phyloP scores from a whole-genome alignment of 2,888 invertebrate species.

The Tryphoninae sp. region DNA sequence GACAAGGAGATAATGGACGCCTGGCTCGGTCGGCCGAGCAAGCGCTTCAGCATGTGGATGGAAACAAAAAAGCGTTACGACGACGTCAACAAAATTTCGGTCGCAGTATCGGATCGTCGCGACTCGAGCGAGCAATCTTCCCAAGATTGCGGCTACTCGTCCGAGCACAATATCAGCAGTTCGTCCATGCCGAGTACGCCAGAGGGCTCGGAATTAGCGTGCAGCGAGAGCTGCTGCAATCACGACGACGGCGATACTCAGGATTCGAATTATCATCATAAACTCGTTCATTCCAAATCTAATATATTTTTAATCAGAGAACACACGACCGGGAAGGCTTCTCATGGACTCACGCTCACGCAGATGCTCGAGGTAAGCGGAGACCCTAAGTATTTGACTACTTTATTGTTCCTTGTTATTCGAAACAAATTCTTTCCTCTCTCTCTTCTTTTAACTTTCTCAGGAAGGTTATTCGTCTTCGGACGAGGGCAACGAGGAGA shows the following conservation, averaged over 20 bases:
- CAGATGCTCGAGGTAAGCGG: conserved; percentile 90
- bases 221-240: conserved; percentile 94
- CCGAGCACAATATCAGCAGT: conserved; percentile 90
- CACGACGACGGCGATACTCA: conserved; percentile 83
- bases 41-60: conserved; percentile 76
- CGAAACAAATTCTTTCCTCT: conserved; percentile 8
- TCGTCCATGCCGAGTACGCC: conserved; percentile 93
- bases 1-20: conserved; percentile 75
- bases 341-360: conserved; percentile 84
- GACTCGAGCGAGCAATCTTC: conserved; percentile 86
- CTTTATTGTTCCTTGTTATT: background rate
- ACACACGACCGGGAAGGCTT: conserved; percentile 81
- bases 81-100: conserved; percentile 82
- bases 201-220: conserved; percentile 94
- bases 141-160: conserved; percentile 94
- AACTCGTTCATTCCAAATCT: conserved; percentile 73
- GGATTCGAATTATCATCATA: conserved; percentile 73
- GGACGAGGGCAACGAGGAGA: conserved; percentile 85
- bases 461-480: conserved; percentile 91
- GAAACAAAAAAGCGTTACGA: conserved; percentile 80
- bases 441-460: conserved; percentile 63
- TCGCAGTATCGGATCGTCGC: conserved; percentile 73
- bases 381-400: background rate
- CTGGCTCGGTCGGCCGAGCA: conserved; percentile 74
- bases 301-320: conserved; percentile 75